Percentiles rank a stretch among this genome's conserved stretches.
These are phyloP conservation scores for Macrophya annulata DNA, from an alignment of 2,888 invertebrate genomes.

Conservation along the genomic window DNA sequence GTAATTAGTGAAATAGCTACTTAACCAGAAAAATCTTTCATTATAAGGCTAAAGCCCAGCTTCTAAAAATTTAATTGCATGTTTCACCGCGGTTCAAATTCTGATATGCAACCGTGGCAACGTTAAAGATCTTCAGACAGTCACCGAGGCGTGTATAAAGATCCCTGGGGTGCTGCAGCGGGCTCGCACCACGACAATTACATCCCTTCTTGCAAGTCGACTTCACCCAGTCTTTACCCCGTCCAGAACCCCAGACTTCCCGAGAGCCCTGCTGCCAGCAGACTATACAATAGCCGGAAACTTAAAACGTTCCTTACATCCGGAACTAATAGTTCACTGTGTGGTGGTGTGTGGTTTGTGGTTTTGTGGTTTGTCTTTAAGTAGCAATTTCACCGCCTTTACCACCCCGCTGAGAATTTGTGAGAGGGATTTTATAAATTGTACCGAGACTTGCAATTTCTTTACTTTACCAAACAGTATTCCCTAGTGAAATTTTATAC, in stretches of 20 bases:
- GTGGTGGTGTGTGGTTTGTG: constrained; percentile 19
- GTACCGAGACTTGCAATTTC: constrained; percentile 15
- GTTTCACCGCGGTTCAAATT: not conserved
- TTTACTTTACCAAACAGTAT: constrained; percentile 5
- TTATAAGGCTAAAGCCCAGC: not conserved
- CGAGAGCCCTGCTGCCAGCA: constrained; percentile 39
- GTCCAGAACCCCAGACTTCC: not conserved
- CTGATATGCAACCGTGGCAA: constrained; percentile 12
- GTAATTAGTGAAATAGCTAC: not conserved
- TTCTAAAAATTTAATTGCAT: not conserved
- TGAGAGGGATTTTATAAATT: constrained; percentile 37
- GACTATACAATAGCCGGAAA: constrained; percentile 49
- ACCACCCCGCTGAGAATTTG: constrained; percentile 40
- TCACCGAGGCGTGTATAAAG: constrained; percentile 44
- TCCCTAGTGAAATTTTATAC: not conserved
- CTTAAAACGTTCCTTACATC: constrained; percentile 51
- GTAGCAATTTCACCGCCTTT: constrained; percentile 42
- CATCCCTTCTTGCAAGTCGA: constrained; percentile 48
- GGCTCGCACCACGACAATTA: constrained; percentile 47
- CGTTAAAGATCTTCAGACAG: constrained; percentile 43
- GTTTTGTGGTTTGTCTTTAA: constrained; percentile 37
- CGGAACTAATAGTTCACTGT: constrained; percentile 48
- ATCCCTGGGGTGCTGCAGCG: constrained; percentile 47
- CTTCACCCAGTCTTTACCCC: constrained; percentile 16
- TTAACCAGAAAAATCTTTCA: not conserved